A percentile compares a stretch with the other conserved stretches of the same genome.
These are phyloP conservation scores for Eupsilia transversa DNA, from an alignment of 2,888 invertebrate genomes.

Conservation along the genomic window DNA sequence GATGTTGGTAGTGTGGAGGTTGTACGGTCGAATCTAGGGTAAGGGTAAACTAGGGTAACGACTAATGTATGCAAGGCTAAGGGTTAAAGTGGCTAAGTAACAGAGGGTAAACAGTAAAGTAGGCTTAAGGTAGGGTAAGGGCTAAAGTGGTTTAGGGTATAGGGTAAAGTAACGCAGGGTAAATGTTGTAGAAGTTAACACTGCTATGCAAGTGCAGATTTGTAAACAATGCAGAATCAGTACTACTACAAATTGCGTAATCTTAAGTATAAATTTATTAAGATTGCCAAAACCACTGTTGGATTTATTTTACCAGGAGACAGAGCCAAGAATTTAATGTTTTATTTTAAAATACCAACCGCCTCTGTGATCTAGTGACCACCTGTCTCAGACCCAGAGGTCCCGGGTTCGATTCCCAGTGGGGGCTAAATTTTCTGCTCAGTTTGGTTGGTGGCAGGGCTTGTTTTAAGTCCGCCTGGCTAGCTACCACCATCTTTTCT, in stretches of 20 bases:
- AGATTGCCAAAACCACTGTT: background rate
- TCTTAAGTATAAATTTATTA: background rate
- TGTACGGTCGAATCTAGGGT: background rate
- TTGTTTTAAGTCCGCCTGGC: too few species aligned
- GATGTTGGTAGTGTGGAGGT: constrained; percentile 18
- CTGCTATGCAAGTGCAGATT: background rate
- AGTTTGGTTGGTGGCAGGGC: too few species aligned
- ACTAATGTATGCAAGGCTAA: background rate
- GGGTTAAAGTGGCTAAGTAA: background rate
- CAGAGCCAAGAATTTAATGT: background rate
- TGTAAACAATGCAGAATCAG: background rate
- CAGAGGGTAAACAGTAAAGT: background rate
- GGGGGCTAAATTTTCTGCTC: too few species aligned
- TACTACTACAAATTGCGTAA: background rate
- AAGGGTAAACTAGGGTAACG: background rate
- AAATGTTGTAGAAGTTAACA: background rate
- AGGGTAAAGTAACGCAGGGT: background rate
- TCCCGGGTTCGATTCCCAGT: too few species aligned
- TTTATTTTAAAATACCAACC: background rate
- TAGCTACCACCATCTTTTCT: too few species aligned
- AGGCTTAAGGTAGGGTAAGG: background rate
- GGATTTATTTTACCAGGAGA: background rate
- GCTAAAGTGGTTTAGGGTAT: background rate
- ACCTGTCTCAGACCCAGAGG: too few species aligned
- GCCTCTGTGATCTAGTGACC: too few species aligned